Base-by-base conservation (phyloP, 2,888 invertebrate genomes). In the Hybos culiciformis region DNA sequence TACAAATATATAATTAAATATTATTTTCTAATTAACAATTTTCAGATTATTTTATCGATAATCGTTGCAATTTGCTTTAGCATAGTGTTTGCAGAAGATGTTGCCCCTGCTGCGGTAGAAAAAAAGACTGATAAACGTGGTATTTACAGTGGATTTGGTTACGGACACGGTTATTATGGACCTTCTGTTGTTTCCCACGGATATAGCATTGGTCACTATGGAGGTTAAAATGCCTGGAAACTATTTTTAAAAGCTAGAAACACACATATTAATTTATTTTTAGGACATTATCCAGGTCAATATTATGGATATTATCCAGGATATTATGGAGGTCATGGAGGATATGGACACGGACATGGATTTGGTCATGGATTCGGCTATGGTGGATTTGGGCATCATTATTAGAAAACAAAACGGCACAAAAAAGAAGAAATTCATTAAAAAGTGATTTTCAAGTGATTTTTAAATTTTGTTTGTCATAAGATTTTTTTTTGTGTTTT, bases 111-210 rank as follows among this genome's bases (percentile, higher is more conserved):
- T 18, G 17, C 6, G 11, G 6, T 6, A 9, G 34, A 34, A 34
- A 49, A 49, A 37, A 48, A 43, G 37, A 49, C 48, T 23, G 46
- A 49, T 33, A 49, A 49, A 34, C 49, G 49, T 2, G 49, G 49
- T 18, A 46, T 49, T 4, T 48, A 48, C 14, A 47, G 49, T 9
- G 49, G 48, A 32, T 49, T 49, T 29, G 49, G 48, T 41, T 46
- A 47, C 12, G 45, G 45, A 18, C 21, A 26, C 18, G 34, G 4
- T 3, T 23, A 18, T 12, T 23, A 31, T 36, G 18, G 24, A 34
- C 45, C 45, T 36, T 36, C 40, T 7, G 4, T 17, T 15, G 5
- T 18, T 11, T 31, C 41, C 14, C 42, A 39, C 31, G 44, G 40
- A 33, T 37, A 37, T 33, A 26, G 14, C 6, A 24, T 29, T 31